Conservation (phyloP, 2,113 vertebrate genomes). For the Oriolus oriolus region DNA sequence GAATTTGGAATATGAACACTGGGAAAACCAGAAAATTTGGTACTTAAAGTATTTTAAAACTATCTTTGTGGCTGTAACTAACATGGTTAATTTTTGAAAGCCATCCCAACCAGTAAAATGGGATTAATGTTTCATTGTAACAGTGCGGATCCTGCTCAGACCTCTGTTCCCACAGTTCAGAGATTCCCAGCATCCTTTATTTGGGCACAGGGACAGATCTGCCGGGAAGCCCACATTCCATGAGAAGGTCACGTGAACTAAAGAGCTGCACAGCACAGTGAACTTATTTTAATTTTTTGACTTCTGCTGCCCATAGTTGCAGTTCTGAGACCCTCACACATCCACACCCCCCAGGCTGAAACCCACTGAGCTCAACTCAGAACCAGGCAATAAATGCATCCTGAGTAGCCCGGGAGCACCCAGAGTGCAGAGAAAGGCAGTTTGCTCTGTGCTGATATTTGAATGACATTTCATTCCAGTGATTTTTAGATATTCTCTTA, state of each 20-base stretch:
- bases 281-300: background rate
- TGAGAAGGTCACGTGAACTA: fast-evolving
- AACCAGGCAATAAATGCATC: background rate
- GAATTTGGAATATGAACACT: background rate
- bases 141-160: background rate
- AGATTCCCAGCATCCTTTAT: background rate
- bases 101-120: background rate
- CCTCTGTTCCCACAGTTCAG: fast-evolving
- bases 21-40: background rate
- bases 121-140: background rate
- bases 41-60: background rate
- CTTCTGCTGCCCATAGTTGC: background rate
- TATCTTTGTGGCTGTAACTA: background rate
- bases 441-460: background rate
- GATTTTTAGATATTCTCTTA: background rate
- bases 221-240: background rate
- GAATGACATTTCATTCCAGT: background rate
- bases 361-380: background rate
- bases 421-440: background rate
- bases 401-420: too few relatives aligned
- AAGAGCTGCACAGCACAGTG: background rate
- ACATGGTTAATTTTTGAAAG: background rate
- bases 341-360: background rate
- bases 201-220: background rate
- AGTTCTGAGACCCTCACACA: background rate